Base-by-base conservation (phyloP, 2,113 vertebrate species). In the Micronycteris hirsuta region DNA sequence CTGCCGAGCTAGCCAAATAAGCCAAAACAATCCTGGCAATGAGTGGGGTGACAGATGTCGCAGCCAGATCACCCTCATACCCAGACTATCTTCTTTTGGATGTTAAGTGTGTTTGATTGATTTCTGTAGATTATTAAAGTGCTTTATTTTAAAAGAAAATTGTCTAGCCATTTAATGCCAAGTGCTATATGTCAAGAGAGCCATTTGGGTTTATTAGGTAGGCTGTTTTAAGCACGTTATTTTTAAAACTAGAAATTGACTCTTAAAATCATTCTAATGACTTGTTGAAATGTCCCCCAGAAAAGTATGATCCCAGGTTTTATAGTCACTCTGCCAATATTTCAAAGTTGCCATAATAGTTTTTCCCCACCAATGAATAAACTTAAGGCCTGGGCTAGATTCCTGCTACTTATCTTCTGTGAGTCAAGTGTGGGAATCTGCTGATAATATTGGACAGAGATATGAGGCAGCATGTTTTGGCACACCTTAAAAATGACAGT, bases 121-220 rank as follows among this genome's bases (percentile, higher is more conserved):
- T 94, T 17, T 63, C 15, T 89, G 26, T 22, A 8, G 26, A 49
- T 89, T 85, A 94, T 19, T 71, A 54, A 95, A 96, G n/a, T 73
- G 9, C 47, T 89, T 93, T 36, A 3, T 83, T 76, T 93, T 89
- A 83, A 87, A 88, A 90, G 19, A 31, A 93, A 95, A 81, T 33
- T 41, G 33, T 22, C 83, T 76, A 78, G 7, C 20, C 26, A 82
- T 74, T 92, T 84, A 85, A 56, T 13, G 80, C 16, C 67, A 41
- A 63, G 41, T 52, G 3, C 14, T 71, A 1, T 61, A 33, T 26
- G 14, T 45, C 43, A 91, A 2, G 7, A 19, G 45, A 95, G 20
- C 2, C 67, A 87, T 74, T 85, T 74, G n/a, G 12, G 54, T 95
- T 36, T 82, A 14, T 45, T 82, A 87, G 52, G 36, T 67, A n/a